Base-by-base conservation (phyloP, 2,888 invertebrate genomes). In the Megaustenia siamemsis region DNA sequence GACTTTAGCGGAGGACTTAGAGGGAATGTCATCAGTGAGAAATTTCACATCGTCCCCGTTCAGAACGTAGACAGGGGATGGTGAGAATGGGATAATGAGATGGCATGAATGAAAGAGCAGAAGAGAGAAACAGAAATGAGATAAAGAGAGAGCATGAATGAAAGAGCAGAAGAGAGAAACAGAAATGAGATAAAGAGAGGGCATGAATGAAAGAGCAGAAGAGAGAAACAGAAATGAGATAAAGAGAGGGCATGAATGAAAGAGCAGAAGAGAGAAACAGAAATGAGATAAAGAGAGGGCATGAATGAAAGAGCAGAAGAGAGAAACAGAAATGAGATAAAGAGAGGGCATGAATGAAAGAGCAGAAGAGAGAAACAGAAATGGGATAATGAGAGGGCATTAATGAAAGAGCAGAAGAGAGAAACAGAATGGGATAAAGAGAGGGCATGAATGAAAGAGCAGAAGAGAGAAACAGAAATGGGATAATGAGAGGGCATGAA, bases 71-170 rank as follows among this genome's bases (percentile, higher is more conserved):
- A n/a, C n/a, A n/a, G n/a, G n/a, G n/a, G n/a, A n/a, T n/a, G n/a
- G n/a, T n/a, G 78, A 79, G 63, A 40, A 43, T 43, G 45, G 28
- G 66, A n/a, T 28, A n/a, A 28, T 40, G 38, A 63, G 15, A 28
- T 4, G 32, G 18, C 6, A 32, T 8, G 32, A 35, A 12, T 5
- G 18, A 68, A 15, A 40, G 15, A 49, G 71, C 45, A 35, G 53
- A 35, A 32, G 38, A 40, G 71, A 38, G 38, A 49, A 68, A 66
- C 1, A 21, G 21, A 21, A 56, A 24, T 4, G 4, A 43, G 63
- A 63, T 40, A 53, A 40, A 63, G 75, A 40, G 43, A 75, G 63
- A 63, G 24, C 28, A 75, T 38, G 63, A n/a, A 45, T 18, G 56
- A 12, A 40, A 53, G 28, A 56, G 6, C n/a, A 6, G 40, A 32